Percentiles rank a stretch among this genome's conserved stretches.
phyloP scores from a whole-genome alignment of 1,140 invertebrate genomes.

The Procambarus virginalis region DNA sequence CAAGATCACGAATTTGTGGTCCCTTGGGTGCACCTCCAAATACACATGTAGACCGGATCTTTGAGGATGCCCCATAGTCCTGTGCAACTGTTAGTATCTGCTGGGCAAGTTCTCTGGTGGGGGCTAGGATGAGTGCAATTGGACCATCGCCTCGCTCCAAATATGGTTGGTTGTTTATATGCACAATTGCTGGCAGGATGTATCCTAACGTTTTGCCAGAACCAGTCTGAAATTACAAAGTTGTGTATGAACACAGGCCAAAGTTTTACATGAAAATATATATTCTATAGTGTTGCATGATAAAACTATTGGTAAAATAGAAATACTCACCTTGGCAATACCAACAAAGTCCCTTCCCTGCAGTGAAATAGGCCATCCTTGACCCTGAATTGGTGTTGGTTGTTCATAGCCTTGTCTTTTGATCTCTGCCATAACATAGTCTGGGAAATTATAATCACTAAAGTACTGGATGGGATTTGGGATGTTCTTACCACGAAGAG shows the following conservation, averaged over 20 bases:
- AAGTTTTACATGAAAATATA: too few species aligned
- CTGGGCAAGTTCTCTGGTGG: slow-evolving; percentile 95
- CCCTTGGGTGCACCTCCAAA: slow-evolving; percentile 97
- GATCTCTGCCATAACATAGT: slow-evolving; percentile 71
- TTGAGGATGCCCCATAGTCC: slow-evolving; percentile 89
- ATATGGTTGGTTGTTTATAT: slow-evolving; percentile 92
- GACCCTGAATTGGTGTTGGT: slow-evolving; percentile 77
- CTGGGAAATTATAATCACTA: slow-evolving; percentile 77
- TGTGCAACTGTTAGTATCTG: slow-evolving; percentile 95
- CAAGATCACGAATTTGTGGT: slow-evolving; percentile 80
- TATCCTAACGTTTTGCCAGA: slow-evolving; percentile 74
- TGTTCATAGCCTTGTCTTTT: slow-evolving; percentile 73
- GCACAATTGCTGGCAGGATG: slow-evolving; percentile 85
- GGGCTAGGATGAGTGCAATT: slow-evolving; percentile 92
- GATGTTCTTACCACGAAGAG: slow-evolving; percentile 73
- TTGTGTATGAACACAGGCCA: too few species aligned
- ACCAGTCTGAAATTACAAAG: slow-evolving; percentile 53
- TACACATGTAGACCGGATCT: slow-evolving; percentile 91
- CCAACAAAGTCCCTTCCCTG: slow-evolving; percentile 79
- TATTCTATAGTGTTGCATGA: too few species aligned
- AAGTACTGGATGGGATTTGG: slow-evolving; percentile 77
- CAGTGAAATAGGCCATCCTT: slow-evolving; percentile 79
- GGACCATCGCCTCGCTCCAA: slow-evolving; percentile 90
- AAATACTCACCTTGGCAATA: slow-evolving; percentile 86
- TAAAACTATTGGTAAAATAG: not conserved